Evolutionary conservation across 1,140 invertebrate species (phyloP).

Genomic region (Zaprionus ghesquierei): DNA sequence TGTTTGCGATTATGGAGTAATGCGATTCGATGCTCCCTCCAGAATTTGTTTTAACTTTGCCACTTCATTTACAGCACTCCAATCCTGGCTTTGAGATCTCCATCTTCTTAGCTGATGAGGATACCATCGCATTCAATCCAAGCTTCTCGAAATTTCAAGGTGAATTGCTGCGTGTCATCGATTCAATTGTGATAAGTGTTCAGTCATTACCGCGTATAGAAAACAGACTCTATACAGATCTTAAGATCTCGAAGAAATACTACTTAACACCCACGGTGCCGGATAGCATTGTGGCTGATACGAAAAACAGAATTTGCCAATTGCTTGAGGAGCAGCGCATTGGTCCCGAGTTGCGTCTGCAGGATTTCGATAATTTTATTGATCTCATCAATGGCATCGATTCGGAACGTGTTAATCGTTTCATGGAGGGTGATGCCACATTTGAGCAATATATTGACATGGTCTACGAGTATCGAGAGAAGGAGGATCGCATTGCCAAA

Average conservation of each 20-base stretch:
- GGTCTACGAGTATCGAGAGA: conserved; percentile 86
- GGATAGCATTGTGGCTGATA: conserved; percentile 85
- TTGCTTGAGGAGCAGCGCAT: conserved; percentile 88
- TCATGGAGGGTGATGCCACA: conserved; percentile 86
- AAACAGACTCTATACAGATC: conserved; percentile 72
- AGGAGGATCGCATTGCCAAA: conserved; percentile 86
- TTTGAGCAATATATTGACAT: conserved; percentile 88
- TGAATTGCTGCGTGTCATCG: conserved; percentile 88
- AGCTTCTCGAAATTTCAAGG: conserved; percentile 89
- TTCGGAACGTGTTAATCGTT: conserved; percentile 86
- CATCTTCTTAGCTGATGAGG: conserved; percentile 86
- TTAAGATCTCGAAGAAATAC: conserved; percentile 63
- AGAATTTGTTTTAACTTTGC: too few relatives aligned
- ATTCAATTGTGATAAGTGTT: conserved; percentile 88
- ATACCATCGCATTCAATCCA: conserved; percentile 90
- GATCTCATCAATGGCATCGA: conserved; percentile 89
- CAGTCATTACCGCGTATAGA: conserved; percentile 89
- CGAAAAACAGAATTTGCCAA: conserved; percentile 84
- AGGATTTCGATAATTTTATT: conserved; percentile 92
- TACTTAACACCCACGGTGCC: conserved; percentile 87
- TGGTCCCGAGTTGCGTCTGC: conserved; percentile 86
- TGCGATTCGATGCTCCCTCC: too few relatives aligned
- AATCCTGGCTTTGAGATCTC: conserved; percentile 91
- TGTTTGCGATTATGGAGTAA: conserved; percentile 89
- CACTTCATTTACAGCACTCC: conserved; percentile 83